Base-by-base conservation (phyloP, 2,888 invertebrate genomes). In the Cecidostiba fungosa region DNA sequence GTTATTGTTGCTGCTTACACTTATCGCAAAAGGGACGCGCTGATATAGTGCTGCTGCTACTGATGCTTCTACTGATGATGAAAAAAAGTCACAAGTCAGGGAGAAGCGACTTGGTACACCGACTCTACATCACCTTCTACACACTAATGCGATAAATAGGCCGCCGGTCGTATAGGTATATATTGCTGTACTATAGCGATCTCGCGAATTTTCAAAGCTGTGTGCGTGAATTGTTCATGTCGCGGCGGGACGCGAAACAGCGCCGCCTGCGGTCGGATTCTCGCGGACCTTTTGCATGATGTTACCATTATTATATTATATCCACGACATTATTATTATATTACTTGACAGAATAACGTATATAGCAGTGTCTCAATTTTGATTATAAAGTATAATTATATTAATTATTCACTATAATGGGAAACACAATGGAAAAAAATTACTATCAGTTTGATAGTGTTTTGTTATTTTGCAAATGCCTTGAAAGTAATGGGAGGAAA, bases 1-100 rank as follows among this genome's bases (percentile, higher is more conserved):
- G 23, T 59, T 59, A 59, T 59, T 59, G 23, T 59, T 59, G 54
- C n/a, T n/a, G n/a, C n/a, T n/a, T n/a, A n/a, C n/a, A n/a, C n/a
- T 59, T 59, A n/a, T n/a, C n/a, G n/a, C 23, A n/a, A 59, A n/a
- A 59, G n/a, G 2, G n/a, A 59, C 23, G 23, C 54, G 23, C 8
- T 59, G 54, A 16, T 3, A n/a, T n/a, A 8, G 23, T 59, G 23
- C 54, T n/a, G 2, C 50, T 50, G 16, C 19, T n/a, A n/a, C 54
- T n/a, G 5, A 2, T n/a, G 2, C 50, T 50, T 4, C 19, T n/a
- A n/a, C 54, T n/a, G 5, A 2, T n/a, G n/a, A n/a, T n/a, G 12
- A 50, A 16, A 59, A 59, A 54, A 59, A 6, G 43, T 43, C 10
- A 59, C 54, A 54, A 54, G 19, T 54, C n/a, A 54, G 47, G 50